A percentile compares a stretch with the other conserved stretches of the same genome.
These are phyloP conservation scores for Tenthredo livida DNA, from an alignment of 2,888 invertebrate genomes.

Conservation along the genomic window DNA sequence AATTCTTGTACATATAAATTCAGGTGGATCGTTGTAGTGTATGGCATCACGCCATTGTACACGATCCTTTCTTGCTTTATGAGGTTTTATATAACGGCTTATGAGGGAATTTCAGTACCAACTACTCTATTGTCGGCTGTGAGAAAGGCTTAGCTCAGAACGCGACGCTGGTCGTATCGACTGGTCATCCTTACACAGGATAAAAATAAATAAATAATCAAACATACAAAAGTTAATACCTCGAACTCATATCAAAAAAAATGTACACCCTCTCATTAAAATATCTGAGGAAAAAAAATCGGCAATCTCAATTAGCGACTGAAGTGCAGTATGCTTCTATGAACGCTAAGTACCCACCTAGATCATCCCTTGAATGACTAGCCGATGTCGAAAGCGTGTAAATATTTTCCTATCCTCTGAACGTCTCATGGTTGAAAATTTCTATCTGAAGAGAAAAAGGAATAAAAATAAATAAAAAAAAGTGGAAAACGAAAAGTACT, in stretches of 20 bases:
- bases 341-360: neutral
- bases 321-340: neutral
- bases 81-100: slow-evolving; percentile 30
- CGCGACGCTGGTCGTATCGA: neutral
- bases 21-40: slow-evolving; percentile 30
- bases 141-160: slow-evolving; percentile 7
- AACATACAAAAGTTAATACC: neutral
- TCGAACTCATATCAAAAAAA: neutral
- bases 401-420: slow-evolving; percentile 35
- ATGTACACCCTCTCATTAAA: neutral
- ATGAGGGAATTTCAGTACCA: slow-evolving; percentile 23
- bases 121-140: slow-evolving; percentile 28
- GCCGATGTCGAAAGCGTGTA: neutral
- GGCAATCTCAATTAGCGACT: neutral
- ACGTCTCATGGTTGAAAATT: slow-evolving; percentile 13
- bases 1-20: slow-evolving; percentile 1
- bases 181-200: slow-evolving; percentile 8
- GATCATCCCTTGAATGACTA: neutral
- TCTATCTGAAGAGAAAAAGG: neutral
- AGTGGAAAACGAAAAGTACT: slow-evolving; percentile 21
- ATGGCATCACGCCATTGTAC: slow-evolving; percentile 29
- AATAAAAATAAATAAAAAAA: neutral
- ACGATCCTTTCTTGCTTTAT: slow-evolving; percentile 12
- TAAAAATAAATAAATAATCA: neutral
- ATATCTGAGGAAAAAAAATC: neutral